Base-by-base conservation (phyloP, 2,888 invertebrate species). In the Ommatoiulus sabulosus region DNA sequence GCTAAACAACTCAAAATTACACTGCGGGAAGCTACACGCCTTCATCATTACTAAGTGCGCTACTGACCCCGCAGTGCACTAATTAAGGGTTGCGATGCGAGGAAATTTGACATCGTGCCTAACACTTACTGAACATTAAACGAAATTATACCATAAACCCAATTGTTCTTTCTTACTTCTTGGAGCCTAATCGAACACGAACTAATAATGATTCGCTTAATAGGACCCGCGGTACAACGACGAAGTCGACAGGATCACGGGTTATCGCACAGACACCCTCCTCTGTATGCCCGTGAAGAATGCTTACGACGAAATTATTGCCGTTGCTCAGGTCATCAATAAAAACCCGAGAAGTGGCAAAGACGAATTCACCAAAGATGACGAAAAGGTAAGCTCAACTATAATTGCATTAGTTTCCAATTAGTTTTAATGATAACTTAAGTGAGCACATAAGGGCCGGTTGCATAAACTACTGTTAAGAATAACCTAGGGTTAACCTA, bases 181-280 rank as follows among this genome's bases (percentile, higher is more conserved):
- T 46, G 57, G n/a, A 52, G 52, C 52, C 3, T 52, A 52, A 52
- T 52, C 52, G 52, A 52, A 7, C 46, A 46, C 4, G 52, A 52
- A 15, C 84, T 84, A 35, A 84, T 84, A 84, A 43, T 17, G 15
- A 35, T n/a, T n/a, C n/a, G n/a, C n/a, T 89, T 91, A 91, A 4
- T 91, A 94, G 93, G 94, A 94, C 90, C 92, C 93, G 3, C 91
- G 93, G 44, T 94, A 93, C 91, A 93, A 93, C 90, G 93, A 93
- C 90, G 93, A 93, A 89, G 93, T 93, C 52, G 93, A 93, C 91
- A 91, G 92, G 87, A 93, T 93, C 87, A 92, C 93, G 80, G 93
- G 93, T 35, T 93, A 93, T 91, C 92, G 92, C 90, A 93, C 93
- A 8, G 92, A 92, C 89, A 92, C 92, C n/a, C 91, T 93, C 84